Evolutionary conservation across 1,140 invertebrate genomes (phyloP).

Genomic region (Pogonognathellus flavescens): DNA sequence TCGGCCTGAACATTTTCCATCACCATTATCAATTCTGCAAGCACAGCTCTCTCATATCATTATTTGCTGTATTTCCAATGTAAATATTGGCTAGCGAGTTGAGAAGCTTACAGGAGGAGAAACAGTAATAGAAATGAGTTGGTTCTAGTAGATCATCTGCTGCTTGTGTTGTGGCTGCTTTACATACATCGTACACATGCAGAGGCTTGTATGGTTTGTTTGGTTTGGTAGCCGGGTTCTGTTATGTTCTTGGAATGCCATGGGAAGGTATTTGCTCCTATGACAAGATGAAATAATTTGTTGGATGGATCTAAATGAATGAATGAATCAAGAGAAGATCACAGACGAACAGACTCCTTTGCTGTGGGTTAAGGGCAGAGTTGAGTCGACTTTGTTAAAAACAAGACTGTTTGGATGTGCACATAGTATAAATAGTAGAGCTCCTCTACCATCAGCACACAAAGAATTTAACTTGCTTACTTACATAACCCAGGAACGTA

Average conservation of each 20-base stretch:
- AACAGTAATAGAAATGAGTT: too few relatives aligned
- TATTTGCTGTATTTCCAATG: too few relatives aligned
- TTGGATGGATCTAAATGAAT: not conserved
- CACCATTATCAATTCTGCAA: too few relatives aligned
- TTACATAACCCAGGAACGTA: not conserved
- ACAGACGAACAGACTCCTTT: not conserved
- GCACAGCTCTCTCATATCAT: too few relatives aligned
- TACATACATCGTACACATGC: not conserved
- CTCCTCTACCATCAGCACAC: not conserved
- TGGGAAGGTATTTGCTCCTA: conserved; percentile 12
- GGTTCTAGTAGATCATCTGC: not conserved
- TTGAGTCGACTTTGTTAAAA: not conserved
- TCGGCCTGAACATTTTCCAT: too few relatives aligned
- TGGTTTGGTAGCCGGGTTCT: not conserved
- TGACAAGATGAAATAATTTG: conserved; percentile 19
- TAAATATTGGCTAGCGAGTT: too few relatives aligned
- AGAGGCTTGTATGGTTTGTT: not conserved
- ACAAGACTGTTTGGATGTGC: too few relatives aligned
- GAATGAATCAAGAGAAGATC: not conserved
- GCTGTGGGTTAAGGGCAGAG: not conserved
- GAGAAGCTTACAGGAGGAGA: too few relatives aligned
- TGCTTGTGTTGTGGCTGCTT: not conserved
- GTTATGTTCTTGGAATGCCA: not conserved
- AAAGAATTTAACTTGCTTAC: conserved; percentile 24
- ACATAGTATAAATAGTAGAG: not conserved